These are phyloP conservation scores for Desoria tigrina DNA, from an alignment of 2,888 invertebrate genomes.

Conservation along the genomic window DNA sequence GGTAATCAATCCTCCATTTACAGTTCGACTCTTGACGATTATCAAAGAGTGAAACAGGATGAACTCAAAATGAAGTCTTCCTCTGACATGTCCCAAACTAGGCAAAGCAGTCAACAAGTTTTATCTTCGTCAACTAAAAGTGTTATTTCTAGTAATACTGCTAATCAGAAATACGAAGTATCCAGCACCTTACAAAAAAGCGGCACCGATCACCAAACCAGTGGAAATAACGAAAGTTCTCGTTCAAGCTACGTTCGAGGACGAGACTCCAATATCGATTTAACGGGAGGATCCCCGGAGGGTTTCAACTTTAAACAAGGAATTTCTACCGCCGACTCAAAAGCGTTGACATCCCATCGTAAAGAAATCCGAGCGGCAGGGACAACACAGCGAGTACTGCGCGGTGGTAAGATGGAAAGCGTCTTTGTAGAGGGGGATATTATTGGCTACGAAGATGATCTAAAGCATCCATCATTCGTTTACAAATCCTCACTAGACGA, in stretches of 20 bases:
- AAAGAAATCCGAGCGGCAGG: constrained; percentile 25
- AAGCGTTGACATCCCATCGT: too few species aligned
- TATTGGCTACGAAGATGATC: constrained; percentile 32
- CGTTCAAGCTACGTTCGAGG: not conserved
- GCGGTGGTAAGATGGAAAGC: constrained; percentile 48
- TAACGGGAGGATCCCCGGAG: too few species aligned
- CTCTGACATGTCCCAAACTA: not conserved
- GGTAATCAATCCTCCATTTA: too few species aligned
- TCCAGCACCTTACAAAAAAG: not conserved
- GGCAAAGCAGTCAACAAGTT: too few species aligned
- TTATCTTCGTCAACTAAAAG: too few species aligned
- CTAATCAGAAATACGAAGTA: too few species aligned
- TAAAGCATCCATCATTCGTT: not conserved
- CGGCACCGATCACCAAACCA: not conserved
- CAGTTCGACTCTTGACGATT: not conserved
- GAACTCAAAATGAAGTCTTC: not conserved
- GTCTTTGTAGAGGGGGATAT: constrained; percentile 32
- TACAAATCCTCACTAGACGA: not conserved
- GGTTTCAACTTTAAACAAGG: too few species aligned
- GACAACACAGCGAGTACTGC: constrained; percentile 34
- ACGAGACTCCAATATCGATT: not conserved
- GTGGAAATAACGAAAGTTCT: too few species aligned
- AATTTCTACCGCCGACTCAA: too few species aligned
- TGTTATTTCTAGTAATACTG: not conserved
- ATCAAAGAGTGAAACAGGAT: not conserved